Evolutionary conservation across 2,113 vertebrate genomes (phyloP), one percentile per base, ranked within the genome.

Genomic region (Hucho hucho): DNA sequence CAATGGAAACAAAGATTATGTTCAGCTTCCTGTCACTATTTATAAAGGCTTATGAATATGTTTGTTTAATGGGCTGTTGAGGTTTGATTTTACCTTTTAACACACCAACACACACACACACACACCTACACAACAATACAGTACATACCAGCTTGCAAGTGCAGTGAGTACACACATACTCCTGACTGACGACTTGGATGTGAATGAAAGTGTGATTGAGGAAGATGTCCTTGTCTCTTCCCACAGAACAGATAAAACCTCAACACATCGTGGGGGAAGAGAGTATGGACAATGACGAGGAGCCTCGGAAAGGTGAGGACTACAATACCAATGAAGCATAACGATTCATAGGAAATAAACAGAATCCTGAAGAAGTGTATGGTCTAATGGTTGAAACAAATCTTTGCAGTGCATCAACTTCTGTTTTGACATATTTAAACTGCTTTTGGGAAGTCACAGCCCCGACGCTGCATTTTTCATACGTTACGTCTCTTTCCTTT

Each of bases 251-350:
- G 78, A 94, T 99, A 74, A 96, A 95, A 73, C 93, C 95, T 3
- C 93, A 95, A 77, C 96, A 98, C 79, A 95, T 99, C 28, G 93
- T 98, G 4, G 95, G 95, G 81, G 94, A 95, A 0, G 97, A 98
- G 81, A 94, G 92, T 71, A 90, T 93, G 5, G 96, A 98, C 72
- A 96, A 95, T 53, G 97, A 99, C 4, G 96, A 99, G 14, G 96
- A 97, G 74, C 91, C 92, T 4, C 93, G 84, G 11, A 95, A 96
- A 96, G 95, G 98, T 98, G 91, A 95, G 88, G 74, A 22, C 29
- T 53, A 32, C 14, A 56, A n/a, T 24, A 49, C 9, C 9, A 32
- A 32, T 53, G 16, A 53, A 16, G 49, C 49, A 18, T 3, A 18
- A 18, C 16, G 4, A 16, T 59, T 18, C 26, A 59, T 26, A 58